These are phyloP conservation scores for Cuculus canorus DNA, from an alignment of 2,797 vertebrate species.

Conservation along the genomic window DNA sequence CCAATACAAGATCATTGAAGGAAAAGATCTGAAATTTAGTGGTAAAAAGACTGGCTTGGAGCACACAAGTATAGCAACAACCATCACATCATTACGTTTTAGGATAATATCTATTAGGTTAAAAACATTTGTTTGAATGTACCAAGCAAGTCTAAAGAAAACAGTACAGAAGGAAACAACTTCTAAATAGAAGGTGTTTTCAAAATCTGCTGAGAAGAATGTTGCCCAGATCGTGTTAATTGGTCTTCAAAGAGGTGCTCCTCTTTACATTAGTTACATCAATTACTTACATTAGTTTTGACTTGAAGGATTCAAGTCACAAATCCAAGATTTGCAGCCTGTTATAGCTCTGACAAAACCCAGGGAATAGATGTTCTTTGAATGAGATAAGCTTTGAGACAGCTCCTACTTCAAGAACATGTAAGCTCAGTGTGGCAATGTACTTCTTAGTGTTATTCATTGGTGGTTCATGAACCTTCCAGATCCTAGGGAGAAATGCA, in stretches of 20 bases:
- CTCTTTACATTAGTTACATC: background rate
- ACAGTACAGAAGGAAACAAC: background rate
- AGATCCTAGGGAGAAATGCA: background rate
- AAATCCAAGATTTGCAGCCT: background rate
- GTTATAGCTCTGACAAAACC: background rate
- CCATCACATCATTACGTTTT: background rate
- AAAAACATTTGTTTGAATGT: background rate
- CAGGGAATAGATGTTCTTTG: background rate
- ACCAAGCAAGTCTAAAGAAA: background rate
- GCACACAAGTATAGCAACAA: background rate
- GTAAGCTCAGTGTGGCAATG: background rate
- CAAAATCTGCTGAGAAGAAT: background rate
- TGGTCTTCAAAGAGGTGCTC: background rate
- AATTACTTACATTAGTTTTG: background rate
- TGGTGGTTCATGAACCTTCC: background rate
- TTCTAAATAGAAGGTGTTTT: background rate
- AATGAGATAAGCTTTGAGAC: background rate
- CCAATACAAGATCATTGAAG: conserved; percentile 8
- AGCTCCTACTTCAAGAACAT: background rate
- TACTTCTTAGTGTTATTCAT: background rate
- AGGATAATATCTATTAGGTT: background rate
- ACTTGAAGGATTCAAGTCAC: background rate
- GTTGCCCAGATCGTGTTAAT: background rate
- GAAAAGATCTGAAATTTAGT: background rate
- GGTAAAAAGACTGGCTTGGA: background rate